phyloP scores from a whole-genome alignment of 2,888 invertebrate genomes.

The Pristionchus maxplancki region DNA sequence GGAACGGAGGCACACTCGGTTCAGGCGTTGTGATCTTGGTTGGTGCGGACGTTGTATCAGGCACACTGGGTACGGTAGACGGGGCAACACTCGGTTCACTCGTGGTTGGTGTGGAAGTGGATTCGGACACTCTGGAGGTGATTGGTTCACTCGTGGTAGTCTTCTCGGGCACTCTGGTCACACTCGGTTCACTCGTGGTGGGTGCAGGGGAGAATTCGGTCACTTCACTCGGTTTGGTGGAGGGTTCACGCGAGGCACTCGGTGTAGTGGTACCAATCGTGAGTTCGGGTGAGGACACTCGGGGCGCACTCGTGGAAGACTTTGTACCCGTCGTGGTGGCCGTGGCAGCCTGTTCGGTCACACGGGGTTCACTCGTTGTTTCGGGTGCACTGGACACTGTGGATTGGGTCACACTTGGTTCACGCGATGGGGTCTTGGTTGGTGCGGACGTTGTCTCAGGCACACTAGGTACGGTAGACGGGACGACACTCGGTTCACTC shows the following conservation, averaged over 20 bases:
- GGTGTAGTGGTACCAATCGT: not conserved
- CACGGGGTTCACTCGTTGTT: not conserved
- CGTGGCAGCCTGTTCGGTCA: not conserved
- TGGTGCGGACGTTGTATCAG: not conserved
- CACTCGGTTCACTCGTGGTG: not conserved
- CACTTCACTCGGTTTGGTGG: not conserved
- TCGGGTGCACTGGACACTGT: not conserved
- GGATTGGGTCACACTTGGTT: not conserved
- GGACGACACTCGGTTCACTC: not conserved
- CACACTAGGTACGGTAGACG: not conserved
- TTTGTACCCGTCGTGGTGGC: not conserved
- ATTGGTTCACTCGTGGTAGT: not conserved
- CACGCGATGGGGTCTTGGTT: not conserved
- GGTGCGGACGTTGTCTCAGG: not conserved
- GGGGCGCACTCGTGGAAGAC: not conserved
- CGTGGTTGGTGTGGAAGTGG: not conserved
- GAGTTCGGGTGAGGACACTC: not conserved
- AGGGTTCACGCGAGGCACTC: not conserved
- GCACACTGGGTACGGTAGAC: not conserved
- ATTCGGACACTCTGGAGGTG: no score
- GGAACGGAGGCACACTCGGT: not conserved
- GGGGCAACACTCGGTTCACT: conserved; percentile 12
- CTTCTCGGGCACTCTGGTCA: no score
- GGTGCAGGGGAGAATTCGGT: not conserved
- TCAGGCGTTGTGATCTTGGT: not conserved